A percentile compares a stretch with the other conserved stretches of the same genome.
These are phyloP conservation scores for Oncorhynchus nerka DNA, from an alignment of 2,113 vertebrate species.

Conservation along the genomic window DNA sequence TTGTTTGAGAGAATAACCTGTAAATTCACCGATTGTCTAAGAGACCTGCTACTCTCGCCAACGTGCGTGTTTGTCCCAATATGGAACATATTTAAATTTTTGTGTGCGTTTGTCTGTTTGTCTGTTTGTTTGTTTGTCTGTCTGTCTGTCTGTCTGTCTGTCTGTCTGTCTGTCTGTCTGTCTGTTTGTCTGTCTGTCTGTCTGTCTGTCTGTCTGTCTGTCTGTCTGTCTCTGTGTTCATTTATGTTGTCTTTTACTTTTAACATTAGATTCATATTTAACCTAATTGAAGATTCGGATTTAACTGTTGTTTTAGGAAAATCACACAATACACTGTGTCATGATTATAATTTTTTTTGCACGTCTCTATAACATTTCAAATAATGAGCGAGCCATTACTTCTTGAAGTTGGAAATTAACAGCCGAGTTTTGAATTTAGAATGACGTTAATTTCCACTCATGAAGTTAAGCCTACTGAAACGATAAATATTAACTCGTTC, in stretches of 20 bases:
- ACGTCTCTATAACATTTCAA: slow-evolving; percentile 28
- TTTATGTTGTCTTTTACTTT: too few relatives aligned
- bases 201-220: slow-evolving; percentile 18
- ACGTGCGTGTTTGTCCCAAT: background rate
- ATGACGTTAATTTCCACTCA: too few relatives aligned
- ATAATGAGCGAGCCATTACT: slow-evolving; percentile 3
- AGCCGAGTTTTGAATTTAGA: background rate
- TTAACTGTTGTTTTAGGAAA: too few relatives aligned
- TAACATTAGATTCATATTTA: too few relatives aligned
- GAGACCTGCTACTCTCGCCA: background rate
- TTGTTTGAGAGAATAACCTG: too few relatives aligned
- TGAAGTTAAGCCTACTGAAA: too few relatives aligned
- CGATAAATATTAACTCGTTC: too few relatives aligned
- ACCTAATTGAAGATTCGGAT: too few relatives aligned
- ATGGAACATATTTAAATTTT: background rate
- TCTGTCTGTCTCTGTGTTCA: background rate
- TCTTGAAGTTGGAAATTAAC: slow-evolving; percentile 31
- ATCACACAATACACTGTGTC: too few relatives aligned
- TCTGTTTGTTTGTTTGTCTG: slow-evolving; percentile 1
- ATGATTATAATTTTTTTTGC: background rate
- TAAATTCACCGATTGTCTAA: too few relatives aligned
- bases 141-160: slow-evolving; percentile 22
- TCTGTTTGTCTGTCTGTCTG: background rate
- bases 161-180: slow-evolving; percentile 17
- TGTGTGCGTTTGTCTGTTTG: background rate